These are phyloP conservation scores for Ostrea edulis DNA, from an alignment of 1,140 invertebrate genomes.

Conservation along the genomic window DNA sequence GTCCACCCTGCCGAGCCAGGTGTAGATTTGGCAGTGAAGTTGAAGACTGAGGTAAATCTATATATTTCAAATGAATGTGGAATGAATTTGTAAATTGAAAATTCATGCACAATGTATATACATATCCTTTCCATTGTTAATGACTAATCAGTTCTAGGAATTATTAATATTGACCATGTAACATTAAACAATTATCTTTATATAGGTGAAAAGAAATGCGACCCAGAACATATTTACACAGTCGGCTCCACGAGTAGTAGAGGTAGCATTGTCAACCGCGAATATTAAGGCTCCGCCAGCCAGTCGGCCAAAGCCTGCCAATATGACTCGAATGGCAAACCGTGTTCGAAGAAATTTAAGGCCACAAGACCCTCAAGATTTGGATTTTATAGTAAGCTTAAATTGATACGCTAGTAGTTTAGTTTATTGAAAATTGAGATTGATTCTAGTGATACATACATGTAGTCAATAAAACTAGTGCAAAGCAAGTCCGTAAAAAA, in stretches of 20 bases:
- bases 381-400: not conserved
- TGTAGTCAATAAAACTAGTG: too few species aligned
- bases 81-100: not conserved
- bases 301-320: not conserved
- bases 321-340: not conserved
- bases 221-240: not conserved
- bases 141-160: too few species aligned
- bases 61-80: not conserved
- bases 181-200: too few species aligned
- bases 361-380: not conserved
- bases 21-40: not conserved
- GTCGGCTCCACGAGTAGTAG: not conserved
- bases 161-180: not conserved
- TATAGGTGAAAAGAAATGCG: not conserved
- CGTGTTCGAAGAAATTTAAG: not conserved
- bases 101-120: not conserved
- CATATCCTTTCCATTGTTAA: too few species aligned
- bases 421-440: too few species aligned
- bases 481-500: too few species aligned
- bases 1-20: slow-evolving; percentile 19
- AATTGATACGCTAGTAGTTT: too few species aligned
- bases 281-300: not conserved
- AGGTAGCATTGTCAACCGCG: not conserved
- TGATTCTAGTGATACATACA: too few species aligned
- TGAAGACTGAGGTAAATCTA: not conserved